Conservation (phyloP, 2,113 vertebrate genomes). For the Crotalus helleri region DNA sequence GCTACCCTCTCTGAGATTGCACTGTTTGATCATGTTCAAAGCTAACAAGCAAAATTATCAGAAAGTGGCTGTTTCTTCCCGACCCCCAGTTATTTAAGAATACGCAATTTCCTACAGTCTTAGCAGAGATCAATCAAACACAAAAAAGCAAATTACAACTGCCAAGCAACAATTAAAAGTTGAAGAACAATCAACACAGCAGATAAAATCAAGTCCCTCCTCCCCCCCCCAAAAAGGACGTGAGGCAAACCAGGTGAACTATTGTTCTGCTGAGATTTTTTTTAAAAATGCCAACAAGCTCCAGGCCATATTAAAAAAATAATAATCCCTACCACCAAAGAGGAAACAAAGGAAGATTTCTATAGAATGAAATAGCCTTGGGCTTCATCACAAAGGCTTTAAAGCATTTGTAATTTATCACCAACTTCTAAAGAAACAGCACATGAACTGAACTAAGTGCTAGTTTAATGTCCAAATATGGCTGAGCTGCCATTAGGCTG, state of each 20-base stretch:
- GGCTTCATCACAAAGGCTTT: background rate
- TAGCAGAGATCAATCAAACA: too few species aligned
- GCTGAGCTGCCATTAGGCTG: background rate
- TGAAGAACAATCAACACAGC: background rate
- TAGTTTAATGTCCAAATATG: background rate
- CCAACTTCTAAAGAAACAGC: background rate
- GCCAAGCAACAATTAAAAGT: background rate
- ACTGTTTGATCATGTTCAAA: background rate
- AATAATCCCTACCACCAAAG: background rate
- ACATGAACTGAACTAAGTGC: background rate
- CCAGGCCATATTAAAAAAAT: background rate
- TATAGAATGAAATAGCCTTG: background rate
- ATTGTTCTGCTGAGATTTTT: background rate
- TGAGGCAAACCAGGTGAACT: background rate
- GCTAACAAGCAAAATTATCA: slow-evolving; percentile 59
- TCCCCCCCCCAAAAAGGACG: too few species aligned
- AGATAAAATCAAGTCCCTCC: background rate
- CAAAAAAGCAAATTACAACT: background rate
- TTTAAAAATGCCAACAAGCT: background rate
- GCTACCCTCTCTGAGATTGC: background rate
- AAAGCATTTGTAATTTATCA: background rate
- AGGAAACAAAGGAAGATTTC: background rate
- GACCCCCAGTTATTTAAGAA: background rate
- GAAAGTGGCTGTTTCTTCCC: slow-evolving; percentile 45
- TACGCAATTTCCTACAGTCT: background rate